These are phyloP conservation scores for Athene cunicularia DNA, from an alignment of 2,113 vertebrate species.

Conservation along the genomic window DNA sequence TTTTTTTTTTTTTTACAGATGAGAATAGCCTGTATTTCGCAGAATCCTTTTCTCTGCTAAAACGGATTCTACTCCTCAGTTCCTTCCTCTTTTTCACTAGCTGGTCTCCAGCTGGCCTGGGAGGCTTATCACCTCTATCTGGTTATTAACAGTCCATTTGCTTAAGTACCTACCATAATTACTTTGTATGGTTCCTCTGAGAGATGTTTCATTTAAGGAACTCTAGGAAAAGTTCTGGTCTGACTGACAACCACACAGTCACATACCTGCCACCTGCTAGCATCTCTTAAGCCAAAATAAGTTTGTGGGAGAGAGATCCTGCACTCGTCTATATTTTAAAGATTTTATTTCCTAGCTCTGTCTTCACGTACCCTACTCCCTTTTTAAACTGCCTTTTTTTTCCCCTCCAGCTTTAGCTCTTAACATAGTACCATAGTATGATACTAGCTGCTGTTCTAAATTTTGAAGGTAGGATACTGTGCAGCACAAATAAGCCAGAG, in stretches of 20 bases:
- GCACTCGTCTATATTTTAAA: neutral
- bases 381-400: neutral
- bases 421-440: neutral
- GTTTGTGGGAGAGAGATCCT: neutral
- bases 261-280: slow-evolving; percentile 75
- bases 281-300: slow-evolving; percentile 68
- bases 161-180: slow-evolving; percentile 82
- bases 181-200: slow-evolving; percentile 74
- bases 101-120: slow-evolving; percentile 79
- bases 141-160: slow-evolving; percentile 84
- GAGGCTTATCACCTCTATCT: slow-evolving; percentile 80
- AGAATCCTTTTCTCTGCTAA: neutral
- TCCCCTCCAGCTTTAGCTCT: neutral
- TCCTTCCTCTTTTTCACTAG: slow-evolving; percentile 41
- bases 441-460: neutral
- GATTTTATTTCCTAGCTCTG: neutral
- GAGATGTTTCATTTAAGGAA: slow-evolving; percentile 71
- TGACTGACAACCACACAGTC: slow-evolving; percentile 66
- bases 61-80: neutral
- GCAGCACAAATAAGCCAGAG: neutral
- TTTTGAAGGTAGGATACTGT: neutral
- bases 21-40: neutral
- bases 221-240: slow-evolving; percentile 73
- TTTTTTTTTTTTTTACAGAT: neutral
- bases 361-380: neutral